phyloP scores from a whole-genome alignment of 2,113 vertebrate genomes.

The Eclectus roratus region DNA sequence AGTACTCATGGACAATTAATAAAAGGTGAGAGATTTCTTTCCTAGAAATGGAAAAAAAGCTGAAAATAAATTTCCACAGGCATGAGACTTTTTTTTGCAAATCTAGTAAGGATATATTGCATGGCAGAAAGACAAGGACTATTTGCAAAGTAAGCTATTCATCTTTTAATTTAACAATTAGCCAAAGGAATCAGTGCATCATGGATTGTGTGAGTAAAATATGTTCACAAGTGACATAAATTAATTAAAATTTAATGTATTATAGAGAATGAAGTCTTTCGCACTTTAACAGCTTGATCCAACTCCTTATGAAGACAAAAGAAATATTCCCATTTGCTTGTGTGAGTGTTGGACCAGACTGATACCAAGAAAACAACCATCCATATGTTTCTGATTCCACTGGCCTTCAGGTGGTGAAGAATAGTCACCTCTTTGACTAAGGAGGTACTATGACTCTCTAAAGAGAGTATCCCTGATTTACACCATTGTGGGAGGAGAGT shows the following conservation, averaged over 20 bases:
- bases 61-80: neutral
- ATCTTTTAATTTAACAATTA: neutral
- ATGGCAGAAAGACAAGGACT: neutral
- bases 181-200: neutral
- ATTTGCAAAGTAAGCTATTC: neutral
- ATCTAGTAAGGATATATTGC: neutral
- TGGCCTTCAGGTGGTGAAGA: neutral
- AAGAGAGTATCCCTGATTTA: neutral
- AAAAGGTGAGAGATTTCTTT: neutral
- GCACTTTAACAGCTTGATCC: neutral
- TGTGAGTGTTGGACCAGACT: neutral
- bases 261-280: neutral
- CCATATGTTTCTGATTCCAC: constrained; percentile 22
- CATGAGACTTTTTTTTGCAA: neutral
- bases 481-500: neutral
- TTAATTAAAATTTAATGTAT: neutral
- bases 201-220: neutral
- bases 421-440: neutral
- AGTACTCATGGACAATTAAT: neutral
- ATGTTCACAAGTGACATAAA: neutral
- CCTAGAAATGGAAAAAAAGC: neutral
- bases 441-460: neutral
- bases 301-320: neutral
- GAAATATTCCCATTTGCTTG: neutral
- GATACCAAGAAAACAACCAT: neutral